Evolutionary conservation across 1,140 invertebrate species (phyloP), one percentile per base, ranked within the genome.

Genomic region (Stegodyphus mimosarum): DNA sequence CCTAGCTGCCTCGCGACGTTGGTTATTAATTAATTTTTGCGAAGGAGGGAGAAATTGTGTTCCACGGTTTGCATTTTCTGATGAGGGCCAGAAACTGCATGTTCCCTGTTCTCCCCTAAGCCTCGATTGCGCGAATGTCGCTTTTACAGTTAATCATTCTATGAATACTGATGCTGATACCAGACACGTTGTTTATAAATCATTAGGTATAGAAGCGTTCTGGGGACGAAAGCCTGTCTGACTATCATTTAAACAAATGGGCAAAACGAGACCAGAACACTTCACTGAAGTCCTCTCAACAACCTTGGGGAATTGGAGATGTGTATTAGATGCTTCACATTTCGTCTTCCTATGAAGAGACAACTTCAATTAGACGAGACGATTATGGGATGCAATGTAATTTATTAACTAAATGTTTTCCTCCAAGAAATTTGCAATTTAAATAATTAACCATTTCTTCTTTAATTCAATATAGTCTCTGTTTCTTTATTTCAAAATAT

Each of bases 11-110:
- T n/a, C 18, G 77, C 71, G 11, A 83, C 69, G 79, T 66, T 53
- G 50, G 79, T 83, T 83, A 83, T 83, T 83, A 83, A 83, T 83
- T 83, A 83, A 83, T 83, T 83, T 83, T 73, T 73, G 67, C 78
- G 52, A 70, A 52, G 71, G 6, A 63, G 52, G 73, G 52, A 51
- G 17, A 33, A 66, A 64, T 13, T 33, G 74, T 48, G 76, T 79
- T 55, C 60, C 10, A 67, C 49, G 75, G 75, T 79, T 70, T 52
- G 66, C 66, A 6, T 70, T 50, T 13, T 69, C 64, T 11, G 75
- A 51, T 17, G 67, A 81, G 50, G 75, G 33, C 15, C 13, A 17
- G 33, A 10, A 51, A 17, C 33, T n/a, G 18, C 55, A 15, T 76
- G 60, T 64, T 76, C 60, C 55, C 49, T 48, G 63, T 67, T 77